These are phyloP conservation scores for Trinorchestia longiramus DNA, from an alignment of 1,140 invertebrate species.

Conservation along the genomic window DNA sequence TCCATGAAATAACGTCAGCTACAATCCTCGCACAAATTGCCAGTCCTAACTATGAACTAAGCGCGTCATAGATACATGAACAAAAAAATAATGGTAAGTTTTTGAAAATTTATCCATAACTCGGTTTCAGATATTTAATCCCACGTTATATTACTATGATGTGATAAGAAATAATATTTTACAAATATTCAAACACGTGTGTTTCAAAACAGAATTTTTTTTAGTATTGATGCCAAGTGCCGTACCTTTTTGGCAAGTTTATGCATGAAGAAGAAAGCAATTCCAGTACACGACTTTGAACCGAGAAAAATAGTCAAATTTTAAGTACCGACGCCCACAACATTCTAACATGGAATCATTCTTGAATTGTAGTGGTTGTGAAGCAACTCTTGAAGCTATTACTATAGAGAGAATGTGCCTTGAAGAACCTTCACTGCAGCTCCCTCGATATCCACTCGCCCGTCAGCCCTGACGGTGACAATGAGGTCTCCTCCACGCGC, in stretches of 20 bases:
- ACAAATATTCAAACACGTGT: neutral
- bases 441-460: conserved; percentile 70
- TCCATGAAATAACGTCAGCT: neutral
- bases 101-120: too few species aligned
- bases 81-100: neutral
- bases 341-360: neutral
- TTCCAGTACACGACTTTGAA: neutral
- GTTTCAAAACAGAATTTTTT: neutral
- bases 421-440: conserved; percentile 69
- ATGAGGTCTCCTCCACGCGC: conserved; percentile 70
- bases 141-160: neutral
- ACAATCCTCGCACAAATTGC: neutral
- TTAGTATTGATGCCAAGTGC: neutral
- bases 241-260: neutral
- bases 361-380: neutral
- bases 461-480: conserved; percentile 67
- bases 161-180: neutral
- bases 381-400: neutral
- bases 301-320: neutral
- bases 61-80: neutral
- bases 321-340: neutral
- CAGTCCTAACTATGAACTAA: neutral
- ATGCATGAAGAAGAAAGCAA: neutral
- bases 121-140: too few species aligned
- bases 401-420: conserved; percentile 64